Percentiles rank a stretch among this genome's conserved stretches.
Conservation (phyloP, 2,797 vertebrate species). For the Malacoctenus gilli region DNA sequence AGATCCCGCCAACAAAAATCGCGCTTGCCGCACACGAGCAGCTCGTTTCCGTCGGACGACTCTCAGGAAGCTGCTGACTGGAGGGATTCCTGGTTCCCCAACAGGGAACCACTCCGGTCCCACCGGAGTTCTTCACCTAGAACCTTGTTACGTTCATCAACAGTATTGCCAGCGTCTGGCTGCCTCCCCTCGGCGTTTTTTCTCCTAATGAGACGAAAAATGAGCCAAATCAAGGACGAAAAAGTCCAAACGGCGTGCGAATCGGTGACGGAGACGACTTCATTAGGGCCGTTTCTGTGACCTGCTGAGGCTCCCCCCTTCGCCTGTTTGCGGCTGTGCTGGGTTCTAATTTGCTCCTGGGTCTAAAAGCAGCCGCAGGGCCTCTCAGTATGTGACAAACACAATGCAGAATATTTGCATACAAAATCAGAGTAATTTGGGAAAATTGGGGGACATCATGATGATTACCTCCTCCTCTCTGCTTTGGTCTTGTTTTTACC, state of each 20-base stretch:
- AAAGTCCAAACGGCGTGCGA: background rate
- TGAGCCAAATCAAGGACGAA: constrained; percentile 20
- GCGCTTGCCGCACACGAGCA: constrained; percentile 4
- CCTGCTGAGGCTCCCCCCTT: background rate
- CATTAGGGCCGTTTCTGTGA: background rate
- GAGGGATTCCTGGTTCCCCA: background rate
- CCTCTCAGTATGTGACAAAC: too few relatives aligned
- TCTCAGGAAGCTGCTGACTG: constrained; percentile 10
- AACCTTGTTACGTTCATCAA: constrained; percentile 39
- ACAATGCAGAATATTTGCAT: background rate
- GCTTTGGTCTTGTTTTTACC: background rate
- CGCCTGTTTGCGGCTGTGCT: background rate
- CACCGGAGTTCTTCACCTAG: constrained; percentile 28
- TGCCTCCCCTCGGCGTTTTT: constrained; percentile 12
- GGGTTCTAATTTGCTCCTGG: too few relatives aligned
- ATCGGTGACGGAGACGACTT: constrained; percentile 14
- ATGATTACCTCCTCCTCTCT: background rate
- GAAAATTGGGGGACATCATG: background rate
- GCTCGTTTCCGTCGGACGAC: constrained; percentile 10
- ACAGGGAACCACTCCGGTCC: constrained; percentile 21
- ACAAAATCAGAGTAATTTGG: background rate
- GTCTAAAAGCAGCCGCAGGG: too few relatives aligned
- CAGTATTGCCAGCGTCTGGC: constrained; percentile 9
- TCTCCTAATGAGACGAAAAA: constrained; percentile 28
- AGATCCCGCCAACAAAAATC: constrained; percentile 34